phyloP scores from a whole-genome alignment of 2,113 vertebrate species.

The Heterotis niloticus region DNA sequence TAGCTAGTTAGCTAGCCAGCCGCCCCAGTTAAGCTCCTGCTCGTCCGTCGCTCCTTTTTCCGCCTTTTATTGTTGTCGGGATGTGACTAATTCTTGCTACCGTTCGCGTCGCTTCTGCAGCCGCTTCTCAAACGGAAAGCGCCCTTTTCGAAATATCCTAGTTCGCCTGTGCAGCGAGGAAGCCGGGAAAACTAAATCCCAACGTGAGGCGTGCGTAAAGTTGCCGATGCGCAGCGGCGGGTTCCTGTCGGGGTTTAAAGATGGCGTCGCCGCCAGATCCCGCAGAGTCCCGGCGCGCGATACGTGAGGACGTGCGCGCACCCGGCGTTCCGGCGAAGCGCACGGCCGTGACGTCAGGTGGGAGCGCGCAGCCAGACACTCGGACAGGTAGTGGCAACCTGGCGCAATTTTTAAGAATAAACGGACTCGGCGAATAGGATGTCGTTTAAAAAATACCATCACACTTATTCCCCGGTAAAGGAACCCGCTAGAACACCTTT shows the following conservation, averaged over 20 bases:
- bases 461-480: too few relatives aligned
- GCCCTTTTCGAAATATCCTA: too few relatives aligned
- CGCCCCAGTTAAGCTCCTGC: slow-evolving; percentile 43
- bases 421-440: too few relatives aligned
- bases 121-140: slow-evolving; percentile 29
- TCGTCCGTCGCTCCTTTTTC: slow-evolving; percentile 52
- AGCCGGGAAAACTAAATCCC: slow-evolving; percentile 33
- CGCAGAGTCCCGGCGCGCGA: slow-evolving; percentile 65
- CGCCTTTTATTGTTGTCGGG: slow-evolving; percentile 47
- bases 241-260: slow-evolving; percentile 73
- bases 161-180: slow-evolving; percentile 19
- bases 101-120: slow-evolving; percentile 21
- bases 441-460: too few relatives aligned
- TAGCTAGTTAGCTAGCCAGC: slow-evolving; percentile 45
- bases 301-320: slow-evolving; percentile 33
- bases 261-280: slow-evolving; percentile 65
- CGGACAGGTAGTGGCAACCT: too few relatives aligned
- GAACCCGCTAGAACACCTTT: too few relatives aligned
- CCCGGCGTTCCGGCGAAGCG: too few relatives aligned
- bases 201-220: slow-evolving; percentile 36
- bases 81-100: slow-evolving; percentile 24
- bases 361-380: too few relatives aligned
- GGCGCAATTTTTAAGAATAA: too few relatives aligned
- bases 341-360: too few relatives aligned
- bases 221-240: slow-evolving; percentile 52